A percentile compares a stretch with the other conserved stretches of the same genome.
Conservation (phyloP, 2,113 vertebrate species). For the Rhabdornis inornatus region DNA sequence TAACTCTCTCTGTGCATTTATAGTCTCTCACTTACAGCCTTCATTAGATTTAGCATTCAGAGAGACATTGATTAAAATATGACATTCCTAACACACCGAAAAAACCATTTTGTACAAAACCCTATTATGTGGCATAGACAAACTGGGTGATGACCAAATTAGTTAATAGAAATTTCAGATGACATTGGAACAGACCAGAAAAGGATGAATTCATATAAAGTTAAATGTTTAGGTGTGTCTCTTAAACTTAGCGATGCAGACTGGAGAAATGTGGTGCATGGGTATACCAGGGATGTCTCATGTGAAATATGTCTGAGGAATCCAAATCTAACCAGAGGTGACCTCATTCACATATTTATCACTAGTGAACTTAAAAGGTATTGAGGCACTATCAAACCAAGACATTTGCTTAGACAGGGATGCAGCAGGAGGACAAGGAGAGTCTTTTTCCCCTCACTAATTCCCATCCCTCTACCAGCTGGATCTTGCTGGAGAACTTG, state of each 20-base stretch:
- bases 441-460: not conserved
- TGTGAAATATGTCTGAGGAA: not conserved
- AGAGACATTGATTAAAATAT: slow-evolving; percentile 78
- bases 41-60: slow-evolving; percentile 70
- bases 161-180: slow-evolving; percentile 70
- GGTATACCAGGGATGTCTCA: not conserved
- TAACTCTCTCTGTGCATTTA: slow-evolving; percentile 64
- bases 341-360: not conserved
- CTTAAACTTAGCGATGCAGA: not conserved
- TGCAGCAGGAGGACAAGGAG: not conserved
- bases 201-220: slow-evolving; percentile 11
- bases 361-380: not conserved
- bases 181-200: slow-evolving; percentile 52
- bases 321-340: not conserved
- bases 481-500: not conserved
- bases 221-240: not conserved
- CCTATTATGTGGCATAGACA: slow-evolving; percentile 63
- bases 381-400: not conserved
- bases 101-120: slow-evolving; percentile 69
- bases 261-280: not conserved
- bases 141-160: slow-evolving; percentile 71
- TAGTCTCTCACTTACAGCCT: slow-evolving; percentile 69
- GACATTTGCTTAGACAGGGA: not conserved
- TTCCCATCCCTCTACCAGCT: not conserved
- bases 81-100: slow-evolving; percentile 66